A percentile compares a stretch with the other conserved stretches of the same genome.
phyloP scores from a whole-genome alignment of 2,113 vertebrate genomes.

The Sinocyclocheilus rhinocerous region DNA sequence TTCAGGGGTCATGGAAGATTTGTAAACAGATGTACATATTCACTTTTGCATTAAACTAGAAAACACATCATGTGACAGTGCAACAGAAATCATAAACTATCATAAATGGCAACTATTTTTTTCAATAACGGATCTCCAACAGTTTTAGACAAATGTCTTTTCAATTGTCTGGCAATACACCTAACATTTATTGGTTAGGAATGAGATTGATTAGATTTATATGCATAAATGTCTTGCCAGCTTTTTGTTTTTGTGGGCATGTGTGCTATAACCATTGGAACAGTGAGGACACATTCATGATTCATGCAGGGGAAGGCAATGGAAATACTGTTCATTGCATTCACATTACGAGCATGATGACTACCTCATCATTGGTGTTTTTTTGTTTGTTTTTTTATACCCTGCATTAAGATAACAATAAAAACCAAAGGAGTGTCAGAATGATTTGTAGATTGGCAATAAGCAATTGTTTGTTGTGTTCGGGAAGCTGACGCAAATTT shows the following conservation, averaged over 20 bases:
- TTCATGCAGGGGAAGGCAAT: neutral
- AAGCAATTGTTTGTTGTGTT: slow-evolving; percentile 8
- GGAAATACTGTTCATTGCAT: neutral
- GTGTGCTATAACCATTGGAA: neutral
- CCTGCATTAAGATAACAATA: slow-evolving; percentile 1
- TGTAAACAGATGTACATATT: neutral
- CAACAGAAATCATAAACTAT: too few species aligned
- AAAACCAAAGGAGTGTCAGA: neutral
- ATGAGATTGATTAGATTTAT: neutral
- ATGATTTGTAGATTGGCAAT: slow-evolving; percentile 11
- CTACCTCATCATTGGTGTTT: neutral
- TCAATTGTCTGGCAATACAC: neutral
- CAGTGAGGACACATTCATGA: neutral
- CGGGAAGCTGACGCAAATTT: neutral
- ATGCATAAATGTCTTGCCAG: neutral
- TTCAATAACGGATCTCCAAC: neutral
- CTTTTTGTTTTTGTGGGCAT: neutral
- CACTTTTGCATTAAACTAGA: neutral
- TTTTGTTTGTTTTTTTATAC: too few species aligned
- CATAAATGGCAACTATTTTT: neutral
- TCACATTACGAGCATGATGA: neutral
- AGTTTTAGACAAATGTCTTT: neutral
- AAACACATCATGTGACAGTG: neutral
- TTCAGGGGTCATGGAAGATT: neutral
- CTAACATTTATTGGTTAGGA: neutral